Base-by-base conservation (phyloP, 2,888 invertebrate species). In the Ochropleura leucogaster region DNA sequence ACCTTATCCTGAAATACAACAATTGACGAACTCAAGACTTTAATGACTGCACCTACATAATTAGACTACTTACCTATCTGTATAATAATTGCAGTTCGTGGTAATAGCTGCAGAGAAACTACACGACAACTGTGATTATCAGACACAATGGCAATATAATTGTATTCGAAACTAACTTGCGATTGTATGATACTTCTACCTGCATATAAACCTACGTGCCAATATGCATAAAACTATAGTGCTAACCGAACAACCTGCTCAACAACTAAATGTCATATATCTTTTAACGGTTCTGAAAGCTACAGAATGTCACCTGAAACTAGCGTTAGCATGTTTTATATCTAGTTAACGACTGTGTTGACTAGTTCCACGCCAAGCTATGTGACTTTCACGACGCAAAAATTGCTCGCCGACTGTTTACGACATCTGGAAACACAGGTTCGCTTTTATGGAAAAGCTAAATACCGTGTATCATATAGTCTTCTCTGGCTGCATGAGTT, bases 291-390 rank as follows among this genome's bases (percentile, higher is more conserved):
- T 47, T 63, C 46, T 51, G 20, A 75, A 72, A 51, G 49, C 40
- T 69, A 73, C 47, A 74, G 55, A 72, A 79, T 75, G 59, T 76
- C 57, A 76, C 79, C 81, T 85, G 64, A 53, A 72, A 70, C 64
- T 77, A 68, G 68, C 59, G 51, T 53, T 68, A 67, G 62, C 63
- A 44, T 64, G 75, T 84, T 89, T 90, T 88, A 91, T 85, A 72
- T 84, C 74, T 84, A 69, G 81, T 89, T 90, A 89, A 92, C 87
- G 84, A 70, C 75, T 53, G 47, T 87, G 86, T 88, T 90, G 89
- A 89, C 88, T 76, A 85, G 83, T 72, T 74, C 69, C 86, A 76
- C 83, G 87, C 63, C 74, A 72, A 68, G 77, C 73, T 80, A 73
- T 70, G 70, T 66, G 77, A 79, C 72, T 72, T 70, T 82, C 73